Base-by-base conservation (phyloP, 2,888 invertebrate species). In the Nephrotoma flavescens region DNA sequence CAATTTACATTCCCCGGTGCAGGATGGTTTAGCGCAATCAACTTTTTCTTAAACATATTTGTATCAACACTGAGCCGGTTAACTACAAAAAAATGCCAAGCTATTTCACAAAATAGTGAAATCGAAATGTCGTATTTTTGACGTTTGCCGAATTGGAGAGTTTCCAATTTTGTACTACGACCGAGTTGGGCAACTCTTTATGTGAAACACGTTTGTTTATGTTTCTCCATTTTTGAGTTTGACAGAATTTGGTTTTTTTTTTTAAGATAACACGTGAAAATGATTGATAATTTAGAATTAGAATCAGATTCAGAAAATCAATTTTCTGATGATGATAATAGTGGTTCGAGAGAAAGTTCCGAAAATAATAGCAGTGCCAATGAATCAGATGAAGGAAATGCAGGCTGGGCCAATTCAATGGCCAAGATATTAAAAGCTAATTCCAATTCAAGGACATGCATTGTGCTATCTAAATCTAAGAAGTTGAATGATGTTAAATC, bases 401-500 rank as follows among this genome's bases (percentile, higher is more conserved):
- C 93, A 88, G 95, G 95, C 2, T 97, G 97, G 97, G 97, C 96
- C 1, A 95, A 97, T 91, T 96, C 95, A 0, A 94, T 97, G 90
- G 93, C 95, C 6, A 96, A 96, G 91, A 95, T 97, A 88, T 92
- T 97, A 41, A 94, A 93, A 87, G 94, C 95, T 42, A 96, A 96
- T 90, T 95, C 96, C 0, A 95, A 95, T 90, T 93, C 94, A 83
- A 96, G 96, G 89, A 96, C 95, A 90, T 93, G 94, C 0, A 91
- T 96, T 86, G 95, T 97, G 0, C 91, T 97, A 52, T 96, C 96
- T 0, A 95, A 95, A 90, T 97, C 97, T 0, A 97, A 96, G 90
- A 96, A 95, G 90, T 90, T 95, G 4, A 94, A 94, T 86, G 90
- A 93, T 52, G 90, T 92, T 12, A 92, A 91, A 88, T 90, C 91